These are phyloP conservation scores for Chauna torquata DNA, from an alignment of 2,113 vertebrate genomes.

Conservation along the genomic window DNA sequence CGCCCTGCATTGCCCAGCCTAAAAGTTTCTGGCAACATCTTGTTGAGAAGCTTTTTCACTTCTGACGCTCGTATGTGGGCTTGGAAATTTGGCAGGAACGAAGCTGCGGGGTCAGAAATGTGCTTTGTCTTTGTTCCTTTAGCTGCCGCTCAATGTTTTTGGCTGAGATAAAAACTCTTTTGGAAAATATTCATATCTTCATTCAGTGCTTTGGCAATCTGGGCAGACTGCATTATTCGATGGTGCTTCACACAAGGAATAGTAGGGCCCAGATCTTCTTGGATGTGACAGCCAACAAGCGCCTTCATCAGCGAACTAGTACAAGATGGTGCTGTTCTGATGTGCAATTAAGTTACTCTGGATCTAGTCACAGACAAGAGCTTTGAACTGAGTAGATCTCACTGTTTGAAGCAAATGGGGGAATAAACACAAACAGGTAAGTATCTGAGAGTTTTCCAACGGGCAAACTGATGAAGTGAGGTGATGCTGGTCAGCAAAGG, in stretches of 20 bases:
- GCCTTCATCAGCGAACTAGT: not conserved
- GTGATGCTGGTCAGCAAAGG: not conserved
- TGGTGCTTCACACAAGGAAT: not conserved
- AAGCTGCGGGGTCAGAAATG: not conserved
- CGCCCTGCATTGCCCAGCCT: not conserved
- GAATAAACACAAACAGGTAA: not conserved
- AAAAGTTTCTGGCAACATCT: not conserved
- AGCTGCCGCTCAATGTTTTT: not conserved
- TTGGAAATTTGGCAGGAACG: not conserved
- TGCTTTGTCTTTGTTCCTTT: not conserved
- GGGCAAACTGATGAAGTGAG: not conserved
- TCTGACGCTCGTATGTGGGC: not conserved
- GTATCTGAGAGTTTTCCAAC: not conserved
- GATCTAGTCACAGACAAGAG: not conserved
- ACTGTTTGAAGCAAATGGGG: not conserved
- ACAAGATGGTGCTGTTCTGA: not conserved
- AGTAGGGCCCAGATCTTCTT: not conserved
- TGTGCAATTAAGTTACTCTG: constrained; percentile 24
- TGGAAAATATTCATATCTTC: not conserved
- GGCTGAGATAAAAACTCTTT: not conserved
- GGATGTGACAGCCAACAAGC: not conserved
- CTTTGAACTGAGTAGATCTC: constrained; percentile 26
- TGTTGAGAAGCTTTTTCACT: not conserved
- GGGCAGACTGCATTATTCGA: not conserved
- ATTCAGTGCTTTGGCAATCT: not conserved